These are phyloP conservation scores for Adelges cooleyi DNA, from an alignment of 1,140 invertebrate genomes.

Conservation along the genomic window DNA sequence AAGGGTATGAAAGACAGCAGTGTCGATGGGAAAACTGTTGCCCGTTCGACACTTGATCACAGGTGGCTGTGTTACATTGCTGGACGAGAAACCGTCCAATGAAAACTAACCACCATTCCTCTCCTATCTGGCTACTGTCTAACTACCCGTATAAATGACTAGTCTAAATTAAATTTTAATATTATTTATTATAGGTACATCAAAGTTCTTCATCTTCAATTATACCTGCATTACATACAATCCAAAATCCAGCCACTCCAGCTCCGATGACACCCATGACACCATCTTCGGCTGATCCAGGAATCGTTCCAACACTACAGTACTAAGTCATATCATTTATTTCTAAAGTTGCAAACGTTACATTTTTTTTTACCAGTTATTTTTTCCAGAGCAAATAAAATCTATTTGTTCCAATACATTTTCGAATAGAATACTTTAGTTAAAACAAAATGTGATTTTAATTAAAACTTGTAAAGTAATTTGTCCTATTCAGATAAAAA, in stretches of 20 bases:
- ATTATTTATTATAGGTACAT: constrained; percentile 48
- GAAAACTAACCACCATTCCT: too few species aligned
- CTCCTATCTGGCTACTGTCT: too few species aligned
- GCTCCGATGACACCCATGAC: constrained; percentile 87
- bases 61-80: too few species aligned
- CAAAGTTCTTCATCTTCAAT: constrained; percentile 39
- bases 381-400: too few species aligned
- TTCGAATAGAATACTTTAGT: too few species aligned
- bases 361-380: too few species aligned
- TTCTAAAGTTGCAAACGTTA: background rate
- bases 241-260: constrained; percentile 51
- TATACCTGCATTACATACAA: constrained; percentile 2
- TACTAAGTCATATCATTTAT: constrained; percentile 44
- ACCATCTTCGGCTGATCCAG: constrained; percentile 84
- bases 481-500: background rate
- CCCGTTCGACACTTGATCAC: too few species aligned
- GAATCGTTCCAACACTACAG: constrained; percentile 89
- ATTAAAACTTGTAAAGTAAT: background rate
- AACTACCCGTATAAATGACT: background rate
- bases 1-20: too few species aligned
- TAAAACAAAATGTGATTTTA: too few species aligned
- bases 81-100: too few species aligned
- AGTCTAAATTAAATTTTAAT: background rate
- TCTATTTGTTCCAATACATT: too few species aligned
- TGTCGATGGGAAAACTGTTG: too few species aligned